phyloP scores from a whole-genome alignment of 2,797 vertebrate species.

The Sphenodon punctatus region DNA sequence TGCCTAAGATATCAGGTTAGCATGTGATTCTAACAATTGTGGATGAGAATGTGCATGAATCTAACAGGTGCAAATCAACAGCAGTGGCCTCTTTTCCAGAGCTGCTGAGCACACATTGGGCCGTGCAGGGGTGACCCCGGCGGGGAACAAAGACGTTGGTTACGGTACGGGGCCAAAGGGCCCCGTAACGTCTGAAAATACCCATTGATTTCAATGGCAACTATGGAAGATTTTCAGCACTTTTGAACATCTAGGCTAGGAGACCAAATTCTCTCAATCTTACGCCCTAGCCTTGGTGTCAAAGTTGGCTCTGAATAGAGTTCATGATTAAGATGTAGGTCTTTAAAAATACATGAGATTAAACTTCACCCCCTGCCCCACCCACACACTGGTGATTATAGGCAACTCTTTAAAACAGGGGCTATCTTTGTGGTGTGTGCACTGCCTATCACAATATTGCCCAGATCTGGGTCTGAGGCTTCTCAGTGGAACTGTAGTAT shows the following conservation, averaged over 20 bases:
- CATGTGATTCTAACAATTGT: too few species aligned
- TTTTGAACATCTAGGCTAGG: neutral
- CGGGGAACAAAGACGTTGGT: too few species aligned
- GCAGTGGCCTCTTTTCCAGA: neutral
- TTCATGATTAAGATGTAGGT: neutral
- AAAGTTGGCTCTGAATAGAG: neutral
- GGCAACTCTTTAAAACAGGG: neutral
- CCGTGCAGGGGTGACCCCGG: too few species aligned
- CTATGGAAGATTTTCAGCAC: neutral
- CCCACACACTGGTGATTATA: too few species aligned
- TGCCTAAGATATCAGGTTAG: too few species aligned
- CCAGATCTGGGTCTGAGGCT: neutral
- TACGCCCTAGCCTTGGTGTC: neutral
- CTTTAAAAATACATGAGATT: neutral
- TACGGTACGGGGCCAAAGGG: too few species aligned
- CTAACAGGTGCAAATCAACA: neutral
- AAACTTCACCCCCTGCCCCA: neutral
- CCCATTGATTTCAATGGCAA: neutral
- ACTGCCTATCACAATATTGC: neutral
- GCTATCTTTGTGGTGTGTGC: fast-evolving
- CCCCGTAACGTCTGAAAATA: too few species aligned
- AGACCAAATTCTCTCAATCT: neutral
- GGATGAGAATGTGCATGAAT: too few species aligned
- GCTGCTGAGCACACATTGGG: neutral
- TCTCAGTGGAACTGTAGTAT: neutral